A percentile compares a stretch with the other conserved stretches of the same genome.
Evolutionary conservation across 2,113 vertebrate species (phyloP).

Genomic region (Epinephelus moara): DNA sequence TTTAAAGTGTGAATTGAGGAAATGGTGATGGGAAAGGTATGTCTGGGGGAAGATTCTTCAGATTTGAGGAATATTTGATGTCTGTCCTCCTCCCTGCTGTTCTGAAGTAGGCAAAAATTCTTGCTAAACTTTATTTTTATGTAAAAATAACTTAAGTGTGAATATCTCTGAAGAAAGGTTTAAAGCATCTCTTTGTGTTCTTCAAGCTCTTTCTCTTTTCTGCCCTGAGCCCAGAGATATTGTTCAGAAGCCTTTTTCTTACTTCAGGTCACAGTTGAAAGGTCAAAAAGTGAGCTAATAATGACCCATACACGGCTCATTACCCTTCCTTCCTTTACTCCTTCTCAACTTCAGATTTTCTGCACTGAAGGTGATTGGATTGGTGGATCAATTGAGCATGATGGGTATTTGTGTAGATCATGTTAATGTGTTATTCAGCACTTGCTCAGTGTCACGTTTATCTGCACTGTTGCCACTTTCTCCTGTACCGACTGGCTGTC

Average conservation of each 20-base stretch:
- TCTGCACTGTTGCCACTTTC: background rate
- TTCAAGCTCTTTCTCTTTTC: background rate
- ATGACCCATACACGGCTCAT: constrained; percentile 38
- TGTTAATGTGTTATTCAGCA: constrained; percentile 9
- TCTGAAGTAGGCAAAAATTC: constrained; percentile 15
- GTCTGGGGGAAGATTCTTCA: background rate
- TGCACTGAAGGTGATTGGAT: background rate
- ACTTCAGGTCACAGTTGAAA: constrained; percentile 67
- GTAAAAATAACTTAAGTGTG: background rate
- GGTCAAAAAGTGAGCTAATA: constrained; percentile 52
- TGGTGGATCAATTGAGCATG: constrained; percentile 5
- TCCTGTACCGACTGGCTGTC: background rate
- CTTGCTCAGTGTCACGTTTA: constrained; percentile 6
- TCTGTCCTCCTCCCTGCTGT: constrained; percentile 4
- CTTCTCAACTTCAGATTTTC: constrained; percentile 15
- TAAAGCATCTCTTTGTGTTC: constrained; percentile 34
- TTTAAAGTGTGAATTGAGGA: background rate
- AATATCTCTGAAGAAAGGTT: constrained; percentile 8
- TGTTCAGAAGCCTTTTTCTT: background rate
- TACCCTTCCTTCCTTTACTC: constrained; percentile 21
- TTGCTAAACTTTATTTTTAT: background rate
- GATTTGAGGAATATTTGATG: background rate
- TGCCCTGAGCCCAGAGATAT: background rate
- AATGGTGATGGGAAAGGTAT: background rate
- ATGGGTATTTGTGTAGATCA: constrained; percentile 27